These are phyloP conservation scores for Capreolus pygargus DNA, from an alignment of 2,113 vertebrate genomes.

Conservation along the genomic window DNA sequence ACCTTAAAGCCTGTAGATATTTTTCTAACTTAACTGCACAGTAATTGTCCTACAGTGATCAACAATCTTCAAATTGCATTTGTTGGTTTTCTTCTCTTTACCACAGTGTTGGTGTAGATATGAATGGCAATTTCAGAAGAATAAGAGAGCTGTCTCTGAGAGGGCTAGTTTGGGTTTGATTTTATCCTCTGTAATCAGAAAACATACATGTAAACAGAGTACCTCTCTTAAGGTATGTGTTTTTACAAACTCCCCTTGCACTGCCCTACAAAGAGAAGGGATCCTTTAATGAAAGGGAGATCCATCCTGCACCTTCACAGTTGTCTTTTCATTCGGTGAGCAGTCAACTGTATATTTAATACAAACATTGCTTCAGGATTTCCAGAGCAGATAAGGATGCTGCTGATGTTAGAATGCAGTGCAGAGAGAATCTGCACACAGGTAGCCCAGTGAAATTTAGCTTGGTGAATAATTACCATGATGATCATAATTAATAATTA, in stretches of 20 bases:
- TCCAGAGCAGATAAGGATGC: constrained; percentile 63
- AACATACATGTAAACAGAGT: neutral
- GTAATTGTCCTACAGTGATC: neutral
- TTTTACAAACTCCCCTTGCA: constrained; percentile 4
- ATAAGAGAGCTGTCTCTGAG: neutral
- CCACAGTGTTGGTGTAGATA: neutral
- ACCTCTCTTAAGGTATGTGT: neutral
- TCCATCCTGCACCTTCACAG: neutral
- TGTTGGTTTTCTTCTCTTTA: neutral
- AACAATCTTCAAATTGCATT: neutral
- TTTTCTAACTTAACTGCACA: neutral
- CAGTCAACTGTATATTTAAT: constrained; percentile 55
- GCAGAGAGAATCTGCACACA: constrained; percentile 65
- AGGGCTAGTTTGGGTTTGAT: neutral
- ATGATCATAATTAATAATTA: constrained; percentile 83
- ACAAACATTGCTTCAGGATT: constrained; percentile 73
- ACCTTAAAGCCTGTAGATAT: neutral
- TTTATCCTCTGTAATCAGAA: constrained; percentile 6
- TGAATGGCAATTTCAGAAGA: neutral
- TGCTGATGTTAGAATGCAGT: constrained; percentile 28
- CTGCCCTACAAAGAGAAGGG: neutral
- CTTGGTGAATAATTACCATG: constrained; percentile 73
- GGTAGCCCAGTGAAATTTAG: constrained; percentile 73
- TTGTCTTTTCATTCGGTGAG: constrained; percentile 51
- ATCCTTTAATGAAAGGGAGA: constrained; percentile 61